Conservation (phyloP, 2,888 invertebrate species). For the Argyresthia goedartella region DNA sequence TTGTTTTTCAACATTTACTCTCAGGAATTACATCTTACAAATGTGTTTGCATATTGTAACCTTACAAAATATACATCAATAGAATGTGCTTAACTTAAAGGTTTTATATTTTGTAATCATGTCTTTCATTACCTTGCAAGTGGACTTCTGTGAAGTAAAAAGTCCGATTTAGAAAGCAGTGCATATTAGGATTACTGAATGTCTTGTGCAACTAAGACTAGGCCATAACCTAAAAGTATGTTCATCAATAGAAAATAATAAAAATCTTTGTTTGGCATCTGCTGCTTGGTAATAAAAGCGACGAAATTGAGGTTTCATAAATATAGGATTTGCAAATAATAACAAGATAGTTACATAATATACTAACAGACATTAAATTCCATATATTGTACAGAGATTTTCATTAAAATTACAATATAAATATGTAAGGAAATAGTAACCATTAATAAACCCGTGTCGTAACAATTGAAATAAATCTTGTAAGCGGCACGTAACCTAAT, state of each 20-base stretch:
- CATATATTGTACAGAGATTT: slow-evolving; percentile 11
- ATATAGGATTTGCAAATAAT: slow-evolving; percentile 1
- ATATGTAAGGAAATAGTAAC: slow-evolving; percentile 1
- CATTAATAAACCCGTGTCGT: neutral
- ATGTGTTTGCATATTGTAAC: slow-evolving; percentile 65
- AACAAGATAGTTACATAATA: slow-evolving; percentile 3
- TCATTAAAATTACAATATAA: slow-evolving; percentile 3
- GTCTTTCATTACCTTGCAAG: slow-evolving; percentile 60
- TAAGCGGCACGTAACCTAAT: too few species aligned
- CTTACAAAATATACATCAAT: slow-evolving; percentile 63
- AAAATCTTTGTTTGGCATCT: neutral
- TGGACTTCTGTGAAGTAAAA: slow-evolving; percentile 28
- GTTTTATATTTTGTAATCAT: slow-evolving; percentile 50
- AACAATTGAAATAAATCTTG: too few species aligned
- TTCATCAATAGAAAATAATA: neutral
- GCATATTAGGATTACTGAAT: slow-evolving; percentile 3
- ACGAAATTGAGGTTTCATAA: neutral
- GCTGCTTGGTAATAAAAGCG: slow-evolving; percentile 4
- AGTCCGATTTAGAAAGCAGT: neutral
- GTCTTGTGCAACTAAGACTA: neutral
- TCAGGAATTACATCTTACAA: slow-evolving; percentile 68
- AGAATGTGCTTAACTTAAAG: slow-evolving; percentile 68
- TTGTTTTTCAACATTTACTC: slow-evolving; percentile 62
- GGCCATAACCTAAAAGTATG: neutral
- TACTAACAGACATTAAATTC: slow-evolving; percentile 8